Conservation (phyloP, 2,113 vertebrate genomes). For the Rhagologus leucostigma region DNA sequence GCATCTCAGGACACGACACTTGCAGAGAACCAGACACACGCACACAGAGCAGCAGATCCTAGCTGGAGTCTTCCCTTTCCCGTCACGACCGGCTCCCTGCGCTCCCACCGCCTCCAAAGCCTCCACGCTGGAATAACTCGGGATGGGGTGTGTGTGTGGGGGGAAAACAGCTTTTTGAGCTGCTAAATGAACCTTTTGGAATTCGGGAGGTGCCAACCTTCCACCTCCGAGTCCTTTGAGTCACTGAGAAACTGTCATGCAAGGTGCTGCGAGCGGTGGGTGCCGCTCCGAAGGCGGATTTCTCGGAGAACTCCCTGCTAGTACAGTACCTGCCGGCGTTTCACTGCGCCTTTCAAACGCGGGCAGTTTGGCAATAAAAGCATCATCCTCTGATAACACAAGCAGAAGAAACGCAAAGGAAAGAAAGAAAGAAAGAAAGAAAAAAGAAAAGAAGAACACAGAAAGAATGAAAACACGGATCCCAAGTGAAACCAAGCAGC, state of each 20-base stretch:
- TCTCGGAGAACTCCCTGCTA: background rate
- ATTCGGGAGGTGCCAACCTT: constrained; percentile 1
- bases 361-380: constrained; percentile 89
- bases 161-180: background rate
- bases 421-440: background rate
- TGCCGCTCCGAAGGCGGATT: background rate
- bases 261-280: constrained; percentile 57
- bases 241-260: constrained; percentile 72
- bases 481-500: constrained; percentile 65
- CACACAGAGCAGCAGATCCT: background rate
- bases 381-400: constrained; percentile 85
- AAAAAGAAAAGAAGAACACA: background rate
- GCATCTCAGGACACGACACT: background rate
- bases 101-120: background rate
- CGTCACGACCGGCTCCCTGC: background rate
- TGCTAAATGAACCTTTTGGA: background rate
- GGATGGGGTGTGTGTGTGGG: accelerated
- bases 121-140: background rate
- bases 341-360: constrained; percentile 87
- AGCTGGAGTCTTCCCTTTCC: background rate
- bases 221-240: background rate
- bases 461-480: constrained; percentile 70
- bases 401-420: constrained; percentile 74
- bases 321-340: constrained; percentile 85
- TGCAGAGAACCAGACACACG: background rate